These are phyloP conservation scores for Thysanoteuthis rhombus DNA, from an alignment of 2,888 invertebrate species.

Conservation along the genomic window DNA sequence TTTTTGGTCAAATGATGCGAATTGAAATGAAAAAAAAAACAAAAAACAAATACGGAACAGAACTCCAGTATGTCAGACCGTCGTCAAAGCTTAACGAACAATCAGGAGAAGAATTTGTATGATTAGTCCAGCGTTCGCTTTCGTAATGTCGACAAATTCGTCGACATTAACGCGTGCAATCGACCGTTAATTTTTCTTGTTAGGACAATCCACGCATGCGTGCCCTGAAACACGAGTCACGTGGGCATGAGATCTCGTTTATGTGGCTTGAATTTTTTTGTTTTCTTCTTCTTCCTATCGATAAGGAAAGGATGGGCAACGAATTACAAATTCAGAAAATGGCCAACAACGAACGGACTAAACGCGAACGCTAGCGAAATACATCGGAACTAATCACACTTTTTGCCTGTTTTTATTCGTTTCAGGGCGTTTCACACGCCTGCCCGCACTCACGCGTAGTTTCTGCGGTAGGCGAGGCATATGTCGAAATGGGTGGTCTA, in stretches of 20 bases:
- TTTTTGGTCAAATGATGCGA: too few species aligned
- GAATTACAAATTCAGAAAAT: not conserved
- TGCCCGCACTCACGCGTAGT: not conserved
- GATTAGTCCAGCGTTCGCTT: not conserved
- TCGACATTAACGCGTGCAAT: not conserved
- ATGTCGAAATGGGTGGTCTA: not conserved
- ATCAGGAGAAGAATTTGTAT: not conserved
- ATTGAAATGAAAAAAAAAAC: too few species aligned
- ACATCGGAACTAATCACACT: not conserved
- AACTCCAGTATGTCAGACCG: too few species aligned
- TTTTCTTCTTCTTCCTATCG: too few species aligned
- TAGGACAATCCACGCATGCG: not conserved
- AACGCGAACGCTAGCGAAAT: not conserved
- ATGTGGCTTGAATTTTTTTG: not conserved
- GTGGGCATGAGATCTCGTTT: not conserved
- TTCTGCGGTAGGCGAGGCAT: not conserved
- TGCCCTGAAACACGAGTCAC: not conserved
- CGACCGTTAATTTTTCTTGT: slow-evolving; percentile 12
- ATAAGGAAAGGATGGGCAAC: not conserved
- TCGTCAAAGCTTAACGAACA: not conserved
- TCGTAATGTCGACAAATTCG: not conserved
- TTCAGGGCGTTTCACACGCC: not conserved
- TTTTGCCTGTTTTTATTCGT: not conserved
- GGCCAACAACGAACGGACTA: not conserved
- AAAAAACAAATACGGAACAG: too few species aligned